Evolutionary conservation across 2,797 vertebrate species (phyloP), one percentile per base, ranked within the genome.

Genomic region (Tauraco hartlaubi): DNA sequence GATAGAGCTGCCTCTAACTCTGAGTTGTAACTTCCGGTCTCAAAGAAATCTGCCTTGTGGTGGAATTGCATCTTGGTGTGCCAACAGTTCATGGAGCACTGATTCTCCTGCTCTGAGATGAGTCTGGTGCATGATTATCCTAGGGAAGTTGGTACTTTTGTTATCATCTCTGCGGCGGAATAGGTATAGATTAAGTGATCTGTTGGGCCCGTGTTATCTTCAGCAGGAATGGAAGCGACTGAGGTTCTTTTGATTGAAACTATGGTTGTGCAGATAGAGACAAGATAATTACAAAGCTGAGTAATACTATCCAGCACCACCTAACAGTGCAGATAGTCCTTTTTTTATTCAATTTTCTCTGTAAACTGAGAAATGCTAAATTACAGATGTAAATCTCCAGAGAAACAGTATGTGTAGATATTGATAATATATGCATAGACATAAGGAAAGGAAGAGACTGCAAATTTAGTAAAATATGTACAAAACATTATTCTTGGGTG

Each of bases 231-330:
- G 49, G 76, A 63, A 92, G 44, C 37, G 59, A 63, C 46, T 93
- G 73, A 64, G 79, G 9, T 2, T n/a, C 67, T 92, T 88, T 46
- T 86, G 54, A 84, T 80, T 54, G 76, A 77, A 95, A 85, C 72
- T 56, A 58, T 68, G 76, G 55, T 69, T 93, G 66, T 66, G 43
- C 71, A 81, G 72, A 73, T 77, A n/a, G 63, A 92, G 83, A 86
- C 88, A 93, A 95, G 88, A 81, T 88, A 77, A 85, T 92, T 92
- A 71, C 49, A 86, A 64, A 86, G 73, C 79, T 49, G n/a, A 66
- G 58, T 88, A 84, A 78, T 61, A 4, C 37, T 77, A 68, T 83
- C 69, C 54, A 59, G 63, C 63, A 73, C 67, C 48, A 59, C 62
- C 54, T 85, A 69, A 44, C 44, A 63, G 41, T 83, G 49, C 55